Percentiles rank a stretch among this genome's conserved stretches.
These are phyloP conservation scores for Pyrgus malvae DNA, from an alignment of 2,888 invertebrate species.

Conservation along the genomic window DNA sequence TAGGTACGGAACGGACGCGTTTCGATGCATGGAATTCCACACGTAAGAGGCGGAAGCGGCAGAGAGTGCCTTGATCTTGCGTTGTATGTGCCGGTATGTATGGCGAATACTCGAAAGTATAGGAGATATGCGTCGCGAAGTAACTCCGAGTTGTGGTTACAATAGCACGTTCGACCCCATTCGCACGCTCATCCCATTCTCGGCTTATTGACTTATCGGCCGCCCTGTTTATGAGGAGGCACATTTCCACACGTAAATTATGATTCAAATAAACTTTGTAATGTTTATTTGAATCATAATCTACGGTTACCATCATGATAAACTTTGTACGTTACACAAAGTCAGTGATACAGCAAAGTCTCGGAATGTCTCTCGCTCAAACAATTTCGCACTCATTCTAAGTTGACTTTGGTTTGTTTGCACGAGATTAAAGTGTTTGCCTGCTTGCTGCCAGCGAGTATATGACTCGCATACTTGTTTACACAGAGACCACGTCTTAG, in stretches of 20 bases:
- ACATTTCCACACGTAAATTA: slow-evolving; percentile 47
- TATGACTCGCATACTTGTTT: slow-evolving; percentile 21
- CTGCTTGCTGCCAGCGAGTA: slow-evolving; percentile 11
- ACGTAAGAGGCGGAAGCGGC: slow-evolving; percentile 68
- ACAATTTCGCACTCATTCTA: slow-evolving; percentile 22
- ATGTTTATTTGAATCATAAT: slow-evolving; percentile 8
- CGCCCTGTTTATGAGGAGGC: slow-evolving; percentile 55
- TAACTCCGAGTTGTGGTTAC: slow-evolving; percentile 57
- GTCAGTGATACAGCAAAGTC: slow-evolving; percentile 18
- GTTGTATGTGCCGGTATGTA: slow-evolving; percentile 36
- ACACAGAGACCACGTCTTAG: not conserved
- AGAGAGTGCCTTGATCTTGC: slow-evolving; percentile 69
- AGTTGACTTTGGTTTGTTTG: slow-evolving; percentile 21
- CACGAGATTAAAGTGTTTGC: slow-evolving; percentile 25
- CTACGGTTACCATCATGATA: too few relatives aligned
- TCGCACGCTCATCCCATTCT: slow-evolving; percentile 73
- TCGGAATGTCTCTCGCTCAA: slow-evolving; percentile 12
- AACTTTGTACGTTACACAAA: not conserved
- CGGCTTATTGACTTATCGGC: slow-evolving; percentile 66
- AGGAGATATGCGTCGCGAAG: slow-evolving; percentile 56
- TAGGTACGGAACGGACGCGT: slow-evolving; percentile 42
- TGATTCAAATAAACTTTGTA: slow-evolving; percentile 23
- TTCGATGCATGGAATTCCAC: slow-evolving; percentile 55
- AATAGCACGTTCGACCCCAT: slow-evolving; percentile 71
- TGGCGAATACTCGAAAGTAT: slow-evolving; percentile 43